Percentiles rank a stretch among this genome's conserved stretches.
Conservation (phyloP, 2,113 vertebrate genomes). For the Coracopsis vasa region DNA sequence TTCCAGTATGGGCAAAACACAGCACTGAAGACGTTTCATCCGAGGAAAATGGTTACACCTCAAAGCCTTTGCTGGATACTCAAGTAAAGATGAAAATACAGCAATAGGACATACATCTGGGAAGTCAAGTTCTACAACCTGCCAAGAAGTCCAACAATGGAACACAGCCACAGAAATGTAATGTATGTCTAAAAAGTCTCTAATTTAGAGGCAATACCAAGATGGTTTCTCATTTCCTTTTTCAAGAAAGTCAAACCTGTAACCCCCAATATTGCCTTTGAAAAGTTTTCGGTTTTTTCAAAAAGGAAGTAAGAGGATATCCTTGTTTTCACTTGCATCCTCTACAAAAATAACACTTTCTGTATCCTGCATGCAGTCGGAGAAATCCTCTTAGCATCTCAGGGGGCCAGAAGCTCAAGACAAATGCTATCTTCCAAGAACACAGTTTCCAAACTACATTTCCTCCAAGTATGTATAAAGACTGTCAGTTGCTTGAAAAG, state of each 20-base stretch:
- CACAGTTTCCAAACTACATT: not conserved
- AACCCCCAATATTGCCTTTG: not conserved
- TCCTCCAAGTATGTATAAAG: not conserved
- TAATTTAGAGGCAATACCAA: not conserved
- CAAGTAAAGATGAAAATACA: not conserved
- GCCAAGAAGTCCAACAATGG: not conserved
- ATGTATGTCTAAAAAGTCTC: not conserved
- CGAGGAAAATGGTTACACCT: not conserved
- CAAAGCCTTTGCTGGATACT: not conserved
- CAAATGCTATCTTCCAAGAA: not conserved
- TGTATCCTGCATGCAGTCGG: not conserved
- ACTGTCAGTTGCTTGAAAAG: not conserved
- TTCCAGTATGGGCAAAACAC: not conserved
- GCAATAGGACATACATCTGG: not conserved
- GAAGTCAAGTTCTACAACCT: not conserved
- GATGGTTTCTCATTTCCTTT: not conserved
- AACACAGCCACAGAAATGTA: not conserved
- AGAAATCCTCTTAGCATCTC: not conserved
- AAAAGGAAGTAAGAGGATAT: not conserved
- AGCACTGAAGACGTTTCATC: not conserved
- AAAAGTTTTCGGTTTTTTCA: not conserved
- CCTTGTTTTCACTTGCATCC: not conserved
- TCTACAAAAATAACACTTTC: not conserved
- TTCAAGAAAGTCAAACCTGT: not conserved
- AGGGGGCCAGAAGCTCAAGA: not conserved